Conservation (phyloP, 2,113 vertebrate genomes). For the Excalfactoria chinensis region DNA sequence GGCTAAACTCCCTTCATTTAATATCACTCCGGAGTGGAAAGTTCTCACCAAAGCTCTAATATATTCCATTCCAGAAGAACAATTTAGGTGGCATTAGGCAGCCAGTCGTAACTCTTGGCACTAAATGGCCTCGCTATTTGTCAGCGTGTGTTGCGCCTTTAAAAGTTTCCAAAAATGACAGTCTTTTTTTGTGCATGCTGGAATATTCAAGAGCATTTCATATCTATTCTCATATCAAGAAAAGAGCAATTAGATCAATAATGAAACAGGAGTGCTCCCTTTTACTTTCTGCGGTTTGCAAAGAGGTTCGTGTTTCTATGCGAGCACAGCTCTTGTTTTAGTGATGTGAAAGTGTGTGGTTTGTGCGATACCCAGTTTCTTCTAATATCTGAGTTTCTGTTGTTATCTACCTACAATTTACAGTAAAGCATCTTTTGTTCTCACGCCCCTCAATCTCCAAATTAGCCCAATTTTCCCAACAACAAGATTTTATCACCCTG, state of each 20-base stretch:
- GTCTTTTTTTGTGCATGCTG: background rate
- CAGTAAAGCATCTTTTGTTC: slow-evolving; percentile 77
- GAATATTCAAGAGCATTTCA: slow-evolving; percentile 72
- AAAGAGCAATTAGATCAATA: slow-evolving; percentile 76
- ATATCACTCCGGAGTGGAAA: background rate
- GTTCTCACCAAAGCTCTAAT: background rate
- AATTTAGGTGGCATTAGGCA: slow-evolving; percentile 29
- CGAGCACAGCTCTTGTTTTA: slow-evolving; percentile 78
- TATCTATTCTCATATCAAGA: slow-evolving; percentile 77
- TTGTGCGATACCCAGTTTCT: slow-evolving; percentile 75
- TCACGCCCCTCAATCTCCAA: slow-evolving; percentile 75
- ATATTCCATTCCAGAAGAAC: slow-evolving; percentile 21
- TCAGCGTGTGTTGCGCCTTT: slow-evolving; percentile 2
- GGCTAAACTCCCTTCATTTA: background rate
- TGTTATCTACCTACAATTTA: slow-evolving; percentile 77
- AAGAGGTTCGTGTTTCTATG: slow-evolving; percentile 79
- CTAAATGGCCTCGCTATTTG: slow-evolving; percentile 19
- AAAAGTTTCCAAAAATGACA: slow-evolving; percentile 47
- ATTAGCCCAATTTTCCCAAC: slow-evolving; percentile 72
- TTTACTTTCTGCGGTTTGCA: slow-evolving; percentile 81
- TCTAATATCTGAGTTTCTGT: slow-evolving; percentile 79
- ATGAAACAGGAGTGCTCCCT: slow-evolving; percentile 75
- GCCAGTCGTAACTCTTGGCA: background rate
- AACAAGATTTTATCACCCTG: background rate
- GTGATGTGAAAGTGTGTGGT: slow-evolving; percentile 83